Conservation (phyloP, 2,888 invertebrate species). For the Hermaeophaga mercurialis region DNA sequence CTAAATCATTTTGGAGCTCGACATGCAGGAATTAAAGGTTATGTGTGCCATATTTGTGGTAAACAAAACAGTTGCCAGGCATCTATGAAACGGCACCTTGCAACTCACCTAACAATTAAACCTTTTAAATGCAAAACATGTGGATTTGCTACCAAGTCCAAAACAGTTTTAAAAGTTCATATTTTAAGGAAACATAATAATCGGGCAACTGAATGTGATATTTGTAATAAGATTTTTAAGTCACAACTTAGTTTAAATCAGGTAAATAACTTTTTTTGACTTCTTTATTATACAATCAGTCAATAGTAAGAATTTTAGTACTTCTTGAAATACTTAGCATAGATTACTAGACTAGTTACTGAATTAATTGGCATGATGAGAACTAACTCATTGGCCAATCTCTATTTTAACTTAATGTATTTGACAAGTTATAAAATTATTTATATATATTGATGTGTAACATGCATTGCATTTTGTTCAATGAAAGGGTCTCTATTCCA, state of each 20-base stretch:
- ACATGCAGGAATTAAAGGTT: slow-evolving; percentile 39
- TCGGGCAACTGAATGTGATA: slow-evolving; percentile 38
- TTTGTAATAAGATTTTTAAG: slow-evolving; percentile 43
- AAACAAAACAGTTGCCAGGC: slow-evolving; percentile 44
- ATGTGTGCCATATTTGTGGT: slow-evolving; percentile 43
- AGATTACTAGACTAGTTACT: too few species aligned
- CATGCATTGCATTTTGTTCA: too few species aligned
- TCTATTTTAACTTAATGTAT: too few species aligned
- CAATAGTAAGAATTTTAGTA: too few species aligned
- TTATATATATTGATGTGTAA: too few species aligned
- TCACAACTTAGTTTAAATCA: slow-evolving; percentile 41
- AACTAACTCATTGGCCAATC: too few species aligned
- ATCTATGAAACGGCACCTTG: slow-evolving; percentile 43
- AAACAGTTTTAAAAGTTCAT: slow-evolving; percentile 38
- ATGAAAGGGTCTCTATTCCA: too few species aligned
- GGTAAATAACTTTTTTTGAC: background rate
- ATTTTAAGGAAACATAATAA: slow-evolving; percentile 38
- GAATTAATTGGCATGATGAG: too few species aligned
- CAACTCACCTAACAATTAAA: slow-evolving; percentile 38
- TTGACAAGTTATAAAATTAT: too few species aligned
- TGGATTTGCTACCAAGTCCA: slow-evolving; percentile 39
- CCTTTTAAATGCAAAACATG: slow-evolving; percentile 40
- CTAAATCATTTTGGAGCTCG: slow-evolving; percentile 41
- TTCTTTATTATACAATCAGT: too few species aligned
- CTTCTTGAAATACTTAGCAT: too few species aligned